Conservation (phyloP, 2,113 vertebrate species). For the Puma concolor region DNA sequence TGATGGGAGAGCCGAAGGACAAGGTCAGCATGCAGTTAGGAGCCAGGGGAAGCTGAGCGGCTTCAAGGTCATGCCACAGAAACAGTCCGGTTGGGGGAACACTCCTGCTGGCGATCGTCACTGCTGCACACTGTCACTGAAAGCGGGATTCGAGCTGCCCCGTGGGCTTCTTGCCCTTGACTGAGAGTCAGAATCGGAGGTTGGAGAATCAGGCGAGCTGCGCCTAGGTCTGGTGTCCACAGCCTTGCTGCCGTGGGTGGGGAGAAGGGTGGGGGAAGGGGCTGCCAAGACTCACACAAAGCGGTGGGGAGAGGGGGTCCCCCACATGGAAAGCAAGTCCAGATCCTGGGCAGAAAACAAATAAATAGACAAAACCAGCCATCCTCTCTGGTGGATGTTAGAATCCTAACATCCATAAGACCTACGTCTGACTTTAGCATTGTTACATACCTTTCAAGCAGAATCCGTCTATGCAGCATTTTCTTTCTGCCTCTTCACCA, state of each 20-base stretch:
- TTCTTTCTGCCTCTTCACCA: neutral
- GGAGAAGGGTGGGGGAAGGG: neutral
- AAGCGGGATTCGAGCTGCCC: neutral
- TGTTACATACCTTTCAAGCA: neutral
- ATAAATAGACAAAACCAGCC: neutral
- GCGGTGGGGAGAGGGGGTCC: rapidly evolving
- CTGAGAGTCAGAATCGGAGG: neutral
- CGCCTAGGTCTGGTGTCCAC: neutral
- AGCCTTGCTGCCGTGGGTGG: rapidly evolving
- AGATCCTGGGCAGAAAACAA: neutral
- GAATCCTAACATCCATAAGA: neutral
- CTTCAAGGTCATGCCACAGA: neutral
- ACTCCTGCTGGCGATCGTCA: neutral
- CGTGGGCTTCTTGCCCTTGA: neutral
- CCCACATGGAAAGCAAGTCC: neutral
- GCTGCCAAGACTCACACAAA: neutral
- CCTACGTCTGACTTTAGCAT: too few species aligned
- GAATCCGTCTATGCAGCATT: neutral
- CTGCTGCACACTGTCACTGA: neutral
- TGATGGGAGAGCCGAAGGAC: neutral
- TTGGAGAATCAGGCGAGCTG: neutral
- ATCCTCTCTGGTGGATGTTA: neutral
- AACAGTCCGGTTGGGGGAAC: neutral
- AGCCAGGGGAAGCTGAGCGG: neutral
- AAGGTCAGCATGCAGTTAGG: neutral